Conservation (phyloP, 2,888 invertebrate genomes). For the Heliconius aoede region DNA sequence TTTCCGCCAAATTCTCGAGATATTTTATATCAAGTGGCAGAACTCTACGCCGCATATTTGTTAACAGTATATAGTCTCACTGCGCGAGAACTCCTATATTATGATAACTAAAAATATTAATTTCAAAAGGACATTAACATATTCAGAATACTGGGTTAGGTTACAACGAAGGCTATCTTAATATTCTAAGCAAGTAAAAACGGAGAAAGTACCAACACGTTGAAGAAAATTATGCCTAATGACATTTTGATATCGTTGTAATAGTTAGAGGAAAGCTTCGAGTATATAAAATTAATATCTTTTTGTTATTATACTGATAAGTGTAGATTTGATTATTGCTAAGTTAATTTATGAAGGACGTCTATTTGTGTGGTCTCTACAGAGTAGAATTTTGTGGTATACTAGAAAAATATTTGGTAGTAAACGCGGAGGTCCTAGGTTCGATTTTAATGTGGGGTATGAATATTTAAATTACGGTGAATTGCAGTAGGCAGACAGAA, state of each 20-base stretch:
- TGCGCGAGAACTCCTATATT: neutral
- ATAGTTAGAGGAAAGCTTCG: slow-evolving; percentile 12
- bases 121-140: neutral
- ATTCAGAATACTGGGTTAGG: slow-evolving; percentile 21
- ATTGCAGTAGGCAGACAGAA: too few relatives aligned
- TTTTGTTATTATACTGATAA: neutral
- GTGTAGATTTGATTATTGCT: neutral
- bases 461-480: too few relatives aligned
- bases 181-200: slow-evolving; percentile 14
- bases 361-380: too few relatives aligned
- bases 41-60: too few relatives aligned
- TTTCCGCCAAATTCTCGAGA: neutral
- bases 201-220: slow-evolving; percentile 14
- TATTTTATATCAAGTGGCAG: too few relatives aligned
- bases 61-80: too few relatives aligned
- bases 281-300: slow-evolving; percentile 21
- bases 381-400: too few relatives aligned
- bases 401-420: too few relatives aligned
- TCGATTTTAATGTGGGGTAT: too few relatives aligned
- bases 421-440: too few relatives aligned
- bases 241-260: slow-evolving; percentile 22
- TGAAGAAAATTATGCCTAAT: slow-evolving; percentile 8
- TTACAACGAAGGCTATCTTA: neutral
- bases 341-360: too few relatives aligned
- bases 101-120: neutral